Conservation (phyloP, 1,140 invertebrate genomes). For the Caerostris extrusa region DNA sequence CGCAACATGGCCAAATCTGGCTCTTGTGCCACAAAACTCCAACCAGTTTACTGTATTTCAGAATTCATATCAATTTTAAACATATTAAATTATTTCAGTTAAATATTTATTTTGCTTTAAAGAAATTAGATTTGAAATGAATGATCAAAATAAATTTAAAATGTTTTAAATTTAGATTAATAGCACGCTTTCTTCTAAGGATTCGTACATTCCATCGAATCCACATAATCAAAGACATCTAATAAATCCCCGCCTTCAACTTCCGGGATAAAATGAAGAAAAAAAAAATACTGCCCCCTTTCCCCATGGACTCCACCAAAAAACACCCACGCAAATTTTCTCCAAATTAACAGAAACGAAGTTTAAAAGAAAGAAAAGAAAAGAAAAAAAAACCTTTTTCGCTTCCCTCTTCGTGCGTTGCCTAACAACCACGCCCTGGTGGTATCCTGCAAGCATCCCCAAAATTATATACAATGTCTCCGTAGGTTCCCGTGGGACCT, state of each 20-base stretch:
- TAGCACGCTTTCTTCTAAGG: too few relatives aligned
- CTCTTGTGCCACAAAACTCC: too few relatives aligned
- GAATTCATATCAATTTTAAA: too few relatives aligned
- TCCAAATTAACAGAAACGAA: not conserved
- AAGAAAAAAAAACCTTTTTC: too few relatives aligned
- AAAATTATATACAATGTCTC: constrained; percentile 61
- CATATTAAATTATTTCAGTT: too few relatives aligned
- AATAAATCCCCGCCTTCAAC: not conserved
- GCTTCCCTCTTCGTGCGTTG: not conserved
- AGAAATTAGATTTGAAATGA: too few relatives aligned
- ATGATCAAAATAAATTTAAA: too few relatives aligned
- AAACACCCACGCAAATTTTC: constrained; percentile 45
- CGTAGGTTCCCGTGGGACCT: constrained; percentile 66
- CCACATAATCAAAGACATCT: not conserved
- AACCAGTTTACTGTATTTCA: too few relatives aligned
- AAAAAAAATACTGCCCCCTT: not conserved
- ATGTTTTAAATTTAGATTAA: too few relatives aligned
- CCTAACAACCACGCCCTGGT: constrained; percentile 12
- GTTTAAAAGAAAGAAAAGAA: not conserved
- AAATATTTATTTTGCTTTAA: too few relatives aligned
- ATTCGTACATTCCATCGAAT: too few relatives aligned
- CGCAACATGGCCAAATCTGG: too few relatives aligned
- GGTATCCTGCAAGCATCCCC: constrained; percentile 29
- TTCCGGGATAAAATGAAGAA: not conserved
- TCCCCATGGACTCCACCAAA: constrained; percentile 7